Percentiles rank a stretch among this genome's conserved stretches.
Evolutionary conservation across 1,140 invertebrate species (phyloP).

Genomic region (Nasonia longicornis): DNA sequence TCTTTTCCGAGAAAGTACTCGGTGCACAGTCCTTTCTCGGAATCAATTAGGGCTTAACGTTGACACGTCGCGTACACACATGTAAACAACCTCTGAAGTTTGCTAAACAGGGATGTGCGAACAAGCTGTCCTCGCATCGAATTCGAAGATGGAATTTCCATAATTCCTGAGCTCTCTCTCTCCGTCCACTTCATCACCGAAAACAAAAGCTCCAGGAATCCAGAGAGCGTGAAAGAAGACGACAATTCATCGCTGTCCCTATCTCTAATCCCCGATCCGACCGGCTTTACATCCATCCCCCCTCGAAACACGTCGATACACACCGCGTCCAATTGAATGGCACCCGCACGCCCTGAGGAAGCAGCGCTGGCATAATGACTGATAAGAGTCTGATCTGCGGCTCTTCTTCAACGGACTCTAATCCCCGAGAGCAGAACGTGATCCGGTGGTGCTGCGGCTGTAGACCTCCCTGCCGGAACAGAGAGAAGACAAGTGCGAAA

Average conservation of each 20-base stretch:
- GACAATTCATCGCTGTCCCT: background rate
- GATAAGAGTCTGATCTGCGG: conserved; percentile 23
- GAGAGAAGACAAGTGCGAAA: conserved; percentile 42
- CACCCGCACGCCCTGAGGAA: background rate
- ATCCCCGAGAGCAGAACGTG: background rate
- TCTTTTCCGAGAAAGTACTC: background rate
- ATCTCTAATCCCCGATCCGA: background rate
- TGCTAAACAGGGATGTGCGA: background rate
- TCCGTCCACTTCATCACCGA: background rate
- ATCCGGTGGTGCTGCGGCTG: background rate
- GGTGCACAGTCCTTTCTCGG: background rate
- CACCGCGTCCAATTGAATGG: background rate
- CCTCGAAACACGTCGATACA: background rate
- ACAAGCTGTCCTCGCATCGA: background rate
- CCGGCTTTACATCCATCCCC: background rate
- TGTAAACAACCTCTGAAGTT: background rate
- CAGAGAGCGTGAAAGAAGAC: background rate
- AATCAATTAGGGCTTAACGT: background rate
- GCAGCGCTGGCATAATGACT: conserved; percentile 14
- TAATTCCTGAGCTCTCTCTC: background rate
- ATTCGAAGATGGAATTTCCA: background rate
- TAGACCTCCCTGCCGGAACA: background rate
- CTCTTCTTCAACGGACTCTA: background rate
- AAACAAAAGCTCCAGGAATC: background rate
- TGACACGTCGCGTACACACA: background rate